Evolutionary conservation across 2,797 vertebrate genomes (phyloP).

Genomic region (Tachyglossus aculeatus): DNA sequence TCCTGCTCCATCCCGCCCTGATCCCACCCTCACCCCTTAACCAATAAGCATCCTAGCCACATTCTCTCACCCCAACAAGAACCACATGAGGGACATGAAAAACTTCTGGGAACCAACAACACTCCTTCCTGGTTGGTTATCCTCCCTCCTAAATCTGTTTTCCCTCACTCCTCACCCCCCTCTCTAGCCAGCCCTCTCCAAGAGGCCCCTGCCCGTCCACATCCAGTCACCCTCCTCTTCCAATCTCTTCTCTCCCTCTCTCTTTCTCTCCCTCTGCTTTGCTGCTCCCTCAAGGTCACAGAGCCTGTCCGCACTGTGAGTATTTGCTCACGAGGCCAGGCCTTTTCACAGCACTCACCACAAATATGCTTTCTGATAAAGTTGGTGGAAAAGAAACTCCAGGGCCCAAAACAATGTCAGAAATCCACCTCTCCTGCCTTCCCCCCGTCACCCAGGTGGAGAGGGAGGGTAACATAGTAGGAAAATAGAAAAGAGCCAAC

Average conservation of each 20-base stretch:
- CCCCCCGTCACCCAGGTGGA: too few species aligned
- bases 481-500: not conserved
- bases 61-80: too few species aligned
- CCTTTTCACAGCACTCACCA: slow-evolving; percentile 90
- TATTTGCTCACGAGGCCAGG: slow-evolving; percentile 88
- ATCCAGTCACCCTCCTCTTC: not conserved
- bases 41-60: too few species aligned
- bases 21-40: too few species aligned
- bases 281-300: slow-evolving; percentile 86
- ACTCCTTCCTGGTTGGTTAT: too few species aligned
- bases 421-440: slow-evolving; percentile 31
- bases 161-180: not conserved
- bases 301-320: slow-evolving; percentile 77
- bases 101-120: too few species aligned
- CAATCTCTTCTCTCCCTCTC: slow-evolving; percentile 44
- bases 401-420: slow-evolving; percentile 63
- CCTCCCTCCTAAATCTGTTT: not conserved
- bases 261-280: slow-evolving; percentile 35
- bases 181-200: not conserved
- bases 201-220: not conserved
- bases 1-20: slow-evolving; percentile 38
- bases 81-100: too few species aligned
- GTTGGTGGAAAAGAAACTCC: slow-evolving; percentile 66
- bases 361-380: slow-evolving; percentile 86
- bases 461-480: not conserved